Percentiles rank a stretch among this genome's conserved stretches.
Evolutionary conservation across 2,888 invertebrate species (phyloP).

Genomic region (Rhingia rostrata): DNA sequence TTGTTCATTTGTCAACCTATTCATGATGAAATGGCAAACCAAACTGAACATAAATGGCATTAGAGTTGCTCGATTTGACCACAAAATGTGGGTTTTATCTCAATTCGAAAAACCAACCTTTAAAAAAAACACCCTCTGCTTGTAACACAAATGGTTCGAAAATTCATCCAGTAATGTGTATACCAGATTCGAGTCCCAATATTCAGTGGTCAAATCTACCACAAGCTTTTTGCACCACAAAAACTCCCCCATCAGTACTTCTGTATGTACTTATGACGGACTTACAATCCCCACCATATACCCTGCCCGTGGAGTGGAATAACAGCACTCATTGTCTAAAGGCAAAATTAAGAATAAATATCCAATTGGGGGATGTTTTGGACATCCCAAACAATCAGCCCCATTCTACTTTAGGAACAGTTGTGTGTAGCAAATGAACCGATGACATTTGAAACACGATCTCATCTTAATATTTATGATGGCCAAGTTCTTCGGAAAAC

Average conservation of each 20-base stretch:
- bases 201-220: constrained; percentile 17
- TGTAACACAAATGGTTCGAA: too few relatives aligned
- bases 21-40: too few relatives aligned
- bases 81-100: too few relatives aligned
- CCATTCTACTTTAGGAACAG: constrained; percentile 6
- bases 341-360: constrained; percentile 40
- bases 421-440: constrained; percentile 32
- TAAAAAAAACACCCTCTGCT: too few relatives aligned
- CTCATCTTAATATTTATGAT: constrained; percentile 51
- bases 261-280: neutral
- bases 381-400: constrained; percentile 18
- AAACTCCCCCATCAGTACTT: neutral
- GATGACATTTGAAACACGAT: constrained; percentile 38
- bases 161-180: neutral
- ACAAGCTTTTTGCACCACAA: constrained; percentile 1
- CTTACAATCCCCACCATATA: constrained; percentile 3
- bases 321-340: constrained; percentile 28
- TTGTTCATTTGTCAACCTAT: too few relatives aligned
- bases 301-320: neutral
- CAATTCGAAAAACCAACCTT: too few relatives aligned
- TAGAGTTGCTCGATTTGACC: too few relatives aligned
- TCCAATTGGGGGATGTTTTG: constrained; percentile 21
- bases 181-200: neutral
- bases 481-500: constrained; percentile 11
- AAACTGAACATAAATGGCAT: too few relatives aligned